Evolutionary conservation across 2,113 vertebrate genomes (phyloP).

Genomic region (Prunella fulvescens): DNA sequence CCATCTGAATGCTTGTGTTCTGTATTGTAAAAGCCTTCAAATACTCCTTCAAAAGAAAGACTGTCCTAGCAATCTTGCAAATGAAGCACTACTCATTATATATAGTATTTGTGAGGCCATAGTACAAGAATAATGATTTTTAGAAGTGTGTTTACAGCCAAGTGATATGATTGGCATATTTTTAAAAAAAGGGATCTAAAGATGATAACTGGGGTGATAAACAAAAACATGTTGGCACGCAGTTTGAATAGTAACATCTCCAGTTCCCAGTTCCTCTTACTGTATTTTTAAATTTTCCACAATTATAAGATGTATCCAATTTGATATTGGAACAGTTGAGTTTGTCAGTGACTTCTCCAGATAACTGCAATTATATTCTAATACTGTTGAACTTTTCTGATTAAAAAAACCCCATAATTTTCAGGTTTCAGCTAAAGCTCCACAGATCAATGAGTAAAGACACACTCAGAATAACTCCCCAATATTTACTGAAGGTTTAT

Average conservation of each 20-base stretch:
- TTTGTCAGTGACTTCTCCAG: background rate
- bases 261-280: background rate
- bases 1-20: background rate
- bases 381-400: background rate
- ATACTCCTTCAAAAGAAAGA: background rate
- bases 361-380: background rate
- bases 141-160: background rate
- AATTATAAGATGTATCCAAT: background rate
- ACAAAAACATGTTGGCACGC: background rate
- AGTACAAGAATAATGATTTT: background rate
- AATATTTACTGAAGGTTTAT: background rate
- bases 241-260: background rate
- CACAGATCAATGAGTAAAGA: background rate
- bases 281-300: background rate
- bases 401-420: background rate
- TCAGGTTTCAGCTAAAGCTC: background rate
- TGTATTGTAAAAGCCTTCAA: background rate
- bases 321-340: background rate
- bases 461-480: background rate
- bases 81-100: background rate
- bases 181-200: background rate
- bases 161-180: background rate
- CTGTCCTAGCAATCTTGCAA: background rate
- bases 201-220: background rate
- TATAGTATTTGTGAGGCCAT: background rate